Conservation (phyloP, 2,797 vertebrate genomes). For the Spinus pinus region DNA sequence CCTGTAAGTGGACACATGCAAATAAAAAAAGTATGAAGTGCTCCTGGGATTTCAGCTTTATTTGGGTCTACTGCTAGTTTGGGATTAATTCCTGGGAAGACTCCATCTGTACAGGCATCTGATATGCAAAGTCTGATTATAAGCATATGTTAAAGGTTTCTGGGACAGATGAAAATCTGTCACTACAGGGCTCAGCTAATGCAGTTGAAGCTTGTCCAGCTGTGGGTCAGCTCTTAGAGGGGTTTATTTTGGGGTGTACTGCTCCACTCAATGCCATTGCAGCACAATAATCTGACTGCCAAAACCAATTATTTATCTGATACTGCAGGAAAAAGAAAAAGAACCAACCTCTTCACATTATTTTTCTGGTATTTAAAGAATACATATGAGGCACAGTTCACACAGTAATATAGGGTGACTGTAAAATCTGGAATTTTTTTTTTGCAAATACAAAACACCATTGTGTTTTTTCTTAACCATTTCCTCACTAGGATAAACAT, state of each 20-base stretch:
- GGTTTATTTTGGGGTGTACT: background rate
- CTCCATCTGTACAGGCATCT: constrained; percentile 20
- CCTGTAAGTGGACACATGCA: background rate
- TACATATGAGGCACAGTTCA: background rate
- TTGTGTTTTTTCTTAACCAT: background rate
- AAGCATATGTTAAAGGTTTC: constrained; percentile 46
- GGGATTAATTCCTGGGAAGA: constrained; percentile 47
- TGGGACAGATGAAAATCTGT: constrained; percentile 28
- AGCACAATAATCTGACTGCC: background rate
- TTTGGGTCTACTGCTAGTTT: constrained; percentile 16
- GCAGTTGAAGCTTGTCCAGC: background rate
- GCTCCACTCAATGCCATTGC: background rate
- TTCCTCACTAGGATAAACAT: background rate
- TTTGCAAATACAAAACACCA: background rate
- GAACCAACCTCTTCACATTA: background rate
- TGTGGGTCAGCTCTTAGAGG: background rate
- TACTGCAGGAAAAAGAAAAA: background rate
- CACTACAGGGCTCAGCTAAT: background rate
- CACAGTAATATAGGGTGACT: background rate
- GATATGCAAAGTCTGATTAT: constrained; percentile 34
- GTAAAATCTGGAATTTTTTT: background rate
- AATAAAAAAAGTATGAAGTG: background rate
- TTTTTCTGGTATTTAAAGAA: background rate
- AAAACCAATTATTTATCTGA: background rate
- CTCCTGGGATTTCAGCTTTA: constrained; percentile 31